Base-by-base conservation (phyloP, 2,113 vertebrate species). In the Gallinago paraguaiae region DNA sequence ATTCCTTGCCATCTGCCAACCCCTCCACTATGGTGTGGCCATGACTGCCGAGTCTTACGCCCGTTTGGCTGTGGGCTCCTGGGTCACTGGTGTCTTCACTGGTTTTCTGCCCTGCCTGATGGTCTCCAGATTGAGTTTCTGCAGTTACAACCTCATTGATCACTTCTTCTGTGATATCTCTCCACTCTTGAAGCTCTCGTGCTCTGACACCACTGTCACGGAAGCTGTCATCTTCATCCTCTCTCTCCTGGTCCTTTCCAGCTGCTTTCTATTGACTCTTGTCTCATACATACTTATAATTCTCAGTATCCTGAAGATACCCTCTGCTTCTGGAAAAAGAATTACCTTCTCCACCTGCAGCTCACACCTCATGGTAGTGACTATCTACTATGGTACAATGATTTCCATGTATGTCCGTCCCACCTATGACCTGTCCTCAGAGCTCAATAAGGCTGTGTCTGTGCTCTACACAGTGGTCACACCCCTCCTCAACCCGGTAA, bases 91-190 rank as follows among this genome's bases (percentile, higher is more conserved):
- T 67, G 54, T 93, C 77, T 93, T 96, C 67, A 95, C 88, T 31
- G 71, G 71, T 35, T 27, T 90, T 70, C 64, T 63, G 25, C 71
- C 88, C n/a, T 90, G 80, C 25, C 48, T 77, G 64, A 64, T 83
- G 80, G 35, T 90, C 30, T 90, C 71, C 56, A 77, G 88, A 56
- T 45, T 97, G 63, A 70, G 82, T 15, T 96, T 95, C 80, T 95
- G 95, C 48, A 69, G 63, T 22, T 82, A 53, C 57, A 86, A 82
- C 13, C 45, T 90, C n/a, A 92, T 94, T 18, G 78, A 91, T 35
- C 95, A 95, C 74, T 97, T 96, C 70, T 93, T 96, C 76, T 96
- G 95, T 4, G 82, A 97, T 57, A 95, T 95, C 37, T 90, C 94
- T 48, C 91, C 93, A 6, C 59, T 94, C 23, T 41, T 95, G 51